Evolutionary conservation across 2,888 invertebrate species (phyloP).

Genomic region (Geotrupes spiniger): DNA sequence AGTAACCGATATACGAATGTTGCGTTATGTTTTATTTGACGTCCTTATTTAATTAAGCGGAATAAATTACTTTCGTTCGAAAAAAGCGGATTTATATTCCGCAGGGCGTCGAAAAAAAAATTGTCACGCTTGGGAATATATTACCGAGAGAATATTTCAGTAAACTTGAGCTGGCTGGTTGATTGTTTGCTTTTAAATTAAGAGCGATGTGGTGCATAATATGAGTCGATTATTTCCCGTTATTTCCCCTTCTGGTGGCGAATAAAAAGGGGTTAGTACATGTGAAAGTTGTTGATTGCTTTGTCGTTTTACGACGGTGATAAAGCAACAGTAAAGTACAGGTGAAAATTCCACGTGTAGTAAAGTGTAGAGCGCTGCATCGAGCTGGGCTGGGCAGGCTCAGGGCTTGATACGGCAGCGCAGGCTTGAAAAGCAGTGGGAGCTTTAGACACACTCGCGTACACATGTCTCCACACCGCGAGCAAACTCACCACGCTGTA

Average conservation of each 20-base stretch:
- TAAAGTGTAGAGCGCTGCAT: conserved; percentile 42
- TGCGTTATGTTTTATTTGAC: too few species aligned
- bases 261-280: conserved; percentile 4
- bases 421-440: conserved; percentile 35
- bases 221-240: conserved; percentile 5
- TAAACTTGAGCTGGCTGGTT: background rate
- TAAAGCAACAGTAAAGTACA: conserved; percentile 22
- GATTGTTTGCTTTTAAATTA: conserved; percentile 7
- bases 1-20: too few species aligned
- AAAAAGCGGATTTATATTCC: too few species aligned
- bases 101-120: too few species aligned
- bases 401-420: conserved; percentile 33
- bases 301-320: conserved; percentile 1
- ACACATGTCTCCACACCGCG: conserved; percentile 55
- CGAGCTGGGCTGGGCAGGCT: conserved; percentile 43
- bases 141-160: too few species aligned
- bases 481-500: conserved; percentile 53
- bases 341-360: conserved; percentile 27
- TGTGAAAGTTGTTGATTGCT: conserved; percentile 2
- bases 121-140: too few species aligned
- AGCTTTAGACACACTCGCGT: conserved; percentile 53
- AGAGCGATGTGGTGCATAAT: conserved; percentile 12
- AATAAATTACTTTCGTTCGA: too few species aligned
- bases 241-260: conserved; percentile 2
- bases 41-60: too few species aligned